Base-by-base conservation (phyloP, 2,113 vertebrate species). In the Hemiprocne comata region DNA sequence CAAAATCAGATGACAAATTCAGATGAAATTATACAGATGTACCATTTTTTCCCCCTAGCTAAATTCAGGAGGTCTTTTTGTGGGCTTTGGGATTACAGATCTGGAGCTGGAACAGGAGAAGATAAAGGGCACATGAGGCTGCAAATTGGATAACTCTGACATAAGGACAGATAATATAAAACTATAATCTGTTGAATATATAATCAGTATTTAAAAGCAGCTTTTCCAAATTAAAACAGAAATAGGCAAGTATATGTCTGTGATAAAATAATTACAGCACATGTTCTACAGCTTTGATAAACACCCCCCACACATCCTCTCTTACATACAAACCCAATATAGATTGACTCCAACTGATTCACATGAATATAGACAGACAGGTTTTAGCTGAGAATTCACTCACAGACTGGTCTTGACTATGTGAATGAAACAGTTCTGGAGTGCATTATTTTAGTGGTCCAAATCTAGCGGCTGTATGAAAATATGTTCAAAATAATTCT, bases 201-300 rank as follows among this genome's bases (percentile, higher is more conserved):
- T 66, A 92, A 84, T 73, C 77, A 74, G 73, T 78, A 93, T 84
- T 93, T 87, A 92, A 95, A 95, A 93, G n/a, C 95, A 96, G 86
- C 73, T 93, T 96, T 96, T 93, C 86, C 77, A 93, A 96, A 93
- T 92, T 87, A 90, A 82, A 81, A 91, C 88, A 83, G 57, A 85
- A 95, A 94, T 42, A 76, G 50, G 76, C 44, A 90, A 81, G 44
- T 66, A 77, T 50, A 78, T 18, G 40, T 67, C 48, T 61, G 21
- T 71, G 69, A 81, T 76, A 82, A 90, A 96, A 92, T 69, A 89
- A 85, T 87, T 91, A 62, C 40, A 87, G 64, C 50, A 84, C 62
- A 33, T 65, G 31, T 42, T 94, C 40, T 75, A 72, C 53, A 78
- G 89, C 69, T 94, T 74, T 78, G 61, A 61, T 21, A 77, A 69